These are phyloP conservation scores for Campylomormyrus numenius DNA, from an alignment of 2,113 vertebrate species.

Conservation along the genomic window DNA sequence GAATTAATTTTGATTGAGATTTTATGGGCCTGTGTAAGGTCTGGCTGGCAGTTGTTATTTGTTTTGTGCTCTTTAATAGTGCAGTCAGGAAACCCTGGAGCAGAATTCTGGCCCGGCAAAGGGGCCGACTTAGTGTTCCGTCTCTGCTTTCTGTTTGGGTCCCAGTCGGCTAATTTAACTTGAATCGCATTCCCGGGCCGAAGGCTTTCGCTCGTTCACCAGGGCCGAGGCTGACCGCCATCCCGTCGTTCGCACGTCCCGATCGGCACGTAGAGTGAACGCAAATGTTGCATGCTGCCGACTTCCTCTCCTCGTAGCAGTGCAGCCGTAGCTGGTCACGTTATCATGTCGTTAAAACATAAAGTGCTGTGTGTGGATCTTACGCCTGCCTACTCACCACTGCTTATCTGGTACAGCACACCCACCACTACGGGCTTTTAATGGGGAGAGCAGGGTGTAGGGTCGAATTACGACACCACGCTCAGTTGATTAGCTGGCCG, in stretches of 20 bases:
- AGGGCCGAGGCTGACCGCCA: background rate
- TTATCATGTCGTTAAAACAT: background rate
- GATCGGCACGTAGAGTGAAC: background rate
- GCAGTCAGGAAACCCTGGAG: constrained; percentile 34
- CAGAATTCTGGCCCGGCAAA: constrained; percentile 40
- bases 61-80: constrained; percentile 45
- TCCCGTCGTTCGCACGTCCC: background rate
- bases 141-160: constrained; percentile 6
- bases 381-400: background rate
- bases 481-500: constrained; percentile 26
- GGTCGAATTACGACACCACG: constrained; percentile 28
- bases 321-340: background rate
- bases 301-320: background rate
- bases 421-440: background rate
- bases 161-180: constrained; percentile 12
- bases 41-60: constrained; percentile 38
- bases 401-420: background rate
- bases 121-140: background rate
- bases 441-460: background rate
- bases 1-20: constrained; percentile 35
- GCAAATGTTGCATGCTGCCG: background rate
- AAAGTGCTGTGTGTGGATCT: background rate
- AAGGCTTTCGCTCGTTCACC: background rate
- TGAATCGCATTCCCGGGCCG: background rate
- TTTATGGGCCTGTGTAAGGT: constrained; percentile 36